phyloP scores from a whole-genome alignment of 2,888 invertebrate genomes.

The Halictus ligatus region DNA sequence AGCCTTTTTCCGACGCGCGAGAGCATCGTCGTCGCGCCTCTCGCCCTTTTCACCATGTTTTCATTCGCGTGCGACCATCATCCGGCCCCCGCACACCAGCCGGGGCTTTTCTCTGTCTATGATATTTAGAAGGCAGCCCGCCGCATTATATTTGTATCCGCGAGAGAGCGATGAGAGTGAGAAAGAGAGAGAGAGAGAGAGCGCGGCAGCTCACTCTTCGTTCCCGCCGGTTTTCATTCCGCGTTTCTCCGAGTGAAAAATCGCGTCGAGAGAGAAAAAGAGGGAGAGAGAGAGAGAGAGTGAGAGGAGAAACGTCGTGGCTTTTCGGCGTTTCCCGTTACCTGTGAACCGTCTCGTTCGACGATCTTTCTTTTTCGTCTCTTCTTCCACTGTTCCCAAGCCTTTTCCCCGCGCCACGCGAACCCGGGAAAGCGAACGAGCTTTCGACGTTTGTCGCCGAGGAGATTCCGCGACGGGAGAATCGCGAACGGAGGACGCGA shows the following conservation, averaged over 20 bases:
- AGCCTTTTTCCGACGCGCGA: slow-evolving; percentile 10
- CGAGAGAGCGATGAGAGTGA: background rate
- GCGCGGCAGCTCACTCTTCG: background rate
- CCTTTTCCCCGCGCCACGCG: background rate
- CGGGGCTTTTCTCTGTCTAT: background rate
- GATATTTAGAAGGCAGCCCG: slow-evolving; percentile 38
- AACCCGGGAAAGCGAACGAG: background rate
- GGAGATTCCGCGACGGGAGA: background rate
- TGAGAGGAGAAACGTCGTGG: background rate
- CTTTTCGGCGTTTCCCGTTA: slow-evolving; percentile 15
- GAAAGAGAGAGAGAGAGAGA: background rate
- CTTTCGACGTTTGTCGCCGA: slow-evolving; percentile 9
- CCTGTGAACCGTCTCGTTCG: slow-evolving; percentile 12
- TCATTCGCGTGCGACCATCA: slow-evolving; percentile 23
- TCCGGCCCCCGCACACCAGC: background rate
- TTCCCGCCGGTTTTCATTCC: background rate
- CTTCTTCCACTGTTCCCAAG: background rate
- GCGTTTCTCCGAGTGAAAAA: slow-evolving; percentile 14
- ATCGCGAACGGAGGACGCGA: background rate
- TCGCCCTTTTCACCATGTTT: slow-evolving; percentile 30
- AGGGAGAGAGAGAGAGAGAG: background rate
- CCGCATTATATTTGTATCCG: slow-evolving; percentile 27
- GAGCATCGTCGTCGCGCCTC: background rate
- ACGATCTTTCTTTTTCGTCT: background rate
- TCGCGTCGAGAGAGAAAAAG: background rate